Evolutionary conservation across 2,888 invertebrate genomes (phyloP).

Genomic region (Ornithoptera priamus): DNA sequence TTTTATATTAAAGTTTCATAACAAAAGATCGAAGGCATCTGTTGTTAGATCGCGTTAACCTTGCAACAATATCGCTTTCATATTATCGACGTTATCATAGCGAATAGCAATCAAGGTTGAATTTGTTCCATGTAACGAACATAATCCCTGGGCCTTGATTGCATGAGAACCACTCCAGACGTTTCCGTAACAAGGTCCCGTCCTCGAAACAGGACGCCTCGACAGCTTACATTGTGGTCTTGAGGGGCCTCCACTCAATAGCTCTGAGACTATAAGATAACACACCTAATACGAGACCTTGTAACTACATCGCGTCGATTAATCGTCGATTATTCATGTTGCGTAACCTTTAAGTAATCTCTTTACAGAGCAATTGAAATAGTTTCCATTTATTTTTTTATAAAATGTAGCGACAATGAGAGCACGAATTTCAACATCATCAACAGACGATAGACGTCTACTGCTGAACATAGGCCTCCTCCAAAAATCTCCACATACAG

Average conservation of each 20-base stretch:
- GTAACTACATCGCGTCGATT: conserved; percentile 16
- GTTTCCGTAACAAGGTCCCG: conserved; percentile 50
- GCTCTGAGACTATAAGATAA: conserved; percentile 19
- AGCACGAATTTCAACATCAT: too few species aligned
- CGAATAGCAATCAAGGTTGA: conserved; percentile 22
- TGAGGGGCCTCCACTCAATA: conserved; percentile 18
- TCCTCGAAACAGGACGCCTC: conserved; percentile 43
- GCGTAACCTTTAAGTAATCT: conserved; percentile 1
- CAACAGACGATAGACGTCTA: too few species aligned
- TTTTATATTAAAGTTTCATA: background rate
- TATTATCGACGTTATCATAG: conserved; percentile 13
- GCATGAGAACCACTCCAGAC: conserved; percentile 42
- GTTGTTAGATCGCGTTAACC: conserved; percentile 2
- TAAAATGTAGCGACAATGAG: too few species aligned
- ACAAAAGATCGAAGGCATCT: background rate
- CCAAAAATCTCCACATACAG: too few species aligned
- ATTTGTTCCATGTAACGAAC: conserved; percentile 32
- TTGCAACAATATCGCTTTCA: conserved; percentile 24
- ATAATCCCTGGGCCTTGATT: conserved; percentile 42
- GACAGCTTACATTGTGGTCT: conserved; percentile 38
- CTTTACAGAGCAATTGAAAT: background rate
- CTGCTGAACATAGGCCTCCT: too few species aligned
- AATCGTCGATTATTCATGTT: conserved; percentile 1
- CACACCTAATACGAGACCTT: conserved; percentile 24
- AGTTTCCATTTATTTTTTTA: background rate